These are phyloP conservation scores for Pluvialis apricaria DNA, from an alignment of 2,113 vertebrate species.

Conservation along the genomic window DNA sequence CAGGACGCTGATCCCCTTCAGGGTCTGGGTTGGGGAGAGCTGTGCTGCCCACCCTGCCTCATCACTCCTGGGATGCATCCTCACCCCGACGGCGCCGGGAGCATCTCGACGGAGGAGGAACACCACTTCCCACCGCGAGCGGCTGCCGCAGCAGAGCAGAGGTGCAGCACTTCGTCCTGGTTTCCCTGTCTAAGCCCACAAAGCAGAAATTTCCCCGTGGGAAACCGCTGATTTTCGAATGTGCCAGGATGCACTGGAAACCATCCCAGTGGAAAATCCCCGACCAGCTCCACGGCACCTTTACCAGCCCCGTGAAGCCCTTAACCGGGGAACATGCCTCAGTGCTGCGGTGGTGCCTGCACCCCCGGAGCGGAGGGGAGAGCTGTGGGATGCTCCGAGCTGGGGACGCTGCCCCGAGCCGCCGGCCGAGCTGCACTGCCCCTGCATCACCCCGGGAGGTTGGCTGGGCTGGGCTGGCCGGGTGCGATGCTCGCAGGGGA, in stretches of 20 bases:
- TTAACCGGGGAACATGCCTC: neutral
- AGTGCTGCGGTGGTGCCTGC: neutral
- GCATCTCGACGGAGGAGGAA: neutral
- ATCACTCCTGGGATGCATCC: neutral
- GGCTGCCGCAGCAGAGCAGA: slow-evolving; percentile 1
- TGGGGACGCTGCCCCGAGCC: neutral
- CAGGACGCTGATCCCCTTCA: neutral
- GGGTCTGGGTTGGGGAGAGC: neutral
- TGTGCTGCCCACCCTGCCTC: neutral
- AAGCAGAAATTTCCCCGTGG: slow-evolving; percentile 23
- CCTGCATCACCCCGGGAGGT: neutral
- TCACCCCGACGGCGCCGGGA: rapidly evolving
- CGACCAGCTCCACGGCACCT: neutral
- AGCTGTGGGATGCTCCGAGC: neutral
- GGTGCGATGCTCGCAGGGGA: rapidly evolving
- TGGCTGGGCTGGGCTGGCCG: rapidly evolving
- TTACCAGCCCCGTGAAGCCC: neutral
- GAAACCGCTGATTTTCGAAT: neutral
- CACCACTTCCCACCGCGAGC: rapidly evolving
- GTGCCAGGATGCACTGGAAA: slow-evolving; percentile 29
- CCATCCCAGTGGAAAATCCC: slow-evolving; percentile 47
- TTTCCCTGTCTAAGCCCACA: slow-evolving; percentile 17
- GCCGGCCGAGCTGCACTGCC: rapidly evolving
- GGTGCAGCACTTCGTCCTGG: neutral
- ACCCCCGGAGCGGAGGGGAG: neutral